These are phyloP conservation scores for Eira barbara DNA, from an alignment of 2,113 vertebrate species.

Conservation along the genomic window DNA sequence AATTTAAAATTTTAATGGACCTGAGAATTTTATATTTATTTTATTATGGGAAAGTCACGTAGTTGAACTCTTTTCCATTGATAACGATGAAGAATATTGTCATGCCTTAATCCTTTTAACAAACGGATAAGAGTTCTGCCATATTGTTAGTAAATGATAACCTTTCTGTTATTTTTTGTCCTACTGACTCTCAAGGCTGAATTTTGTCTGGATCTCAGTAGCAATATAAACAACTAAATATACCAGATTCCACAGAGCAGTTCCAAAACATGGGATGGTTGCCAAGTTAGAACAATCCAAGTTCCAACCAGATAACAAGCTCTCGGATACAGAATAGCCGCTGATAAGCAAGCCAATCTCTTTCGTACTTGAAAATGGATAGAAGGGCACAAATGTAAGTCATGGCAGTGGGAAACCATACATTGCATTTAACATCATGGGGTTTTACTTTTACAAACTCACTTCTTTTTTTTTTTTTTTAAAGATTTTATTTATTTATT, in stretches of 20 bases:
- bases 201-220: conserved; percentile 8
- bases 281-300: neutral
- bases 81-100: neutral
- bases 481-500: no score
- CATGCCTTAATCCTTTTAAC: neutral
- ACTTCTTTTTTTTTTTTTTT: no score
- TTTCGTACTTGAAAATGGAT: neutral
- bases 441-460: neutral
- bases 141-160: neutral
- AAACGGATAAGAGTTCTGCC: neutral
- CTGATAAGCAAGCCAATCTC: neutral
- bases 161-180: conserved; percentile 1
- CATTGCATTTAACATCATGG: neutral
- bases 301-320: neutral
- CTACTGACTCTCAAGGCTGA: neutral
- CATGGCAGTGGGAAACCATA: neutral
- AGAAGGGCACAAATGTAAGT: neutral
- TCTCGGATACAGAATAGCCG: neutral
- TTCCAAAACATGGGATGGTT: neutral
- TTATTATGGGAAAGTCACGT: neutral
- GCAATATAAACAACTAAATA: neutral
- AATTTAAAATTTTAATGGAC: conserved; percentile 42
- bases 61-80: neutral
- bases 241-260: neutral
- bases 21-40: conserved; percentile 43